Evolutionary conservation across 2,888 invertebrate genomes (phyloP).

Genomic region (Exocentrus adspersus): DNA sequence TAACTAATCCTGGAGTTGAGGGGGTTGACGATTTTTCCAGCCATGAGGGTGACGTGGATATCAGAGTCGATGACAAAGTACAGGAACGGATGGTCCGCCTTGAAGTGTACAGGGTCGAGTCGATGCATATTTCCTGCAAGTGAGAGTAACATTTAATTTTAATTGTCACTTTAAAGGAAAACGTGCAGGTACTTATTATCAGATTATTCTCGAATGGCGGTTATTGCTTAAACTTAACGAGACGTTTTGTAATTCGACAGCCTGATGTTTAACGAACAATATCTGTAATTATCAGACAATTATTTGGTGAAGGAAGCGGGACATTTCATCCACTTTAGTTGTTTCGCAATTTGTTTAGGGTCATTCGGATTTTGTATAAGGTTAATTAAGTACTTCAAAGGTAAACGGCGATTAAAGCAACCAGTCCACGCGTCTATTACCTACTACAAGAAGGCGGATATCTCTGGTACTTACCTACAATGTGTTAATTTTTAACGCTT

Average conservation of each 20-base stretch:
- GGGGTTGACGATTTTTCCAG: conserved; percentile 85
- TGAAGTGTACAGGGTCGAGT: conserved; percentile 73
- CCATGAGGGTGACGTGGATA: conserved; percentile 82
- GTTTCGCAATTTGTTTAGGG: conserved; percentile 34
- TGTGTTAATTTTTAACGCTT: too few species aligned
- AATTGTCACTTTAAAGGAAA: conserved; percentile 7
- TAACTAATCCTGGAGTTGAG: conserved; percentile 82
- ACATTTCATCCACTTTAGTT: conserved; percentile 38
- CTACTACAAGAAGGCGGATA: too few species aligned
- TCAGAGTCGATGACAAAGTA: conserved; percentile 87
- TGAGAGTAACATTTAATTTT: conserved; percentile 29
- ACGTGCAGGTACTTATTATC: conserved; percentile 26
- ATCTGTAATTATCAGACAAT: conserved; percentile 48
- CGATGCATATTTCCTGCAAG: conserved; percentile 62
- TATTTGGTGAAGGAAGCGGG: conserved; percentile 44
- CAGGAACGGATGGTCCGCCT: conserved; percentile 84
- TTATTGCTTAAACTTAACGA: conserved; percentile 28
- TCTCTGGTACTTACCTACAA: too few species aligned
- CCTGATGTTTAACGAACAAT: conserved; percentile 42
- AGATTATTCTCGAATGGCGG: conserved; percentile 31
- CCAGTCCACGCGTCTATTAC: too few species aligned
- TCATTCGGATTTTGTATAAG: conserved; percentile 29
- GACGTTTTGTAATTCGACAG: conserved; percentile 41
- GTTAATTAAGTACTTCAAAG: conserved; percentile 27
- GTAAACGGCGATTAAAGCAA: neutral